phyloP scores from a whole-genome alignment of 1,140 invertebrate species.

The Sipha flava region DNA sequence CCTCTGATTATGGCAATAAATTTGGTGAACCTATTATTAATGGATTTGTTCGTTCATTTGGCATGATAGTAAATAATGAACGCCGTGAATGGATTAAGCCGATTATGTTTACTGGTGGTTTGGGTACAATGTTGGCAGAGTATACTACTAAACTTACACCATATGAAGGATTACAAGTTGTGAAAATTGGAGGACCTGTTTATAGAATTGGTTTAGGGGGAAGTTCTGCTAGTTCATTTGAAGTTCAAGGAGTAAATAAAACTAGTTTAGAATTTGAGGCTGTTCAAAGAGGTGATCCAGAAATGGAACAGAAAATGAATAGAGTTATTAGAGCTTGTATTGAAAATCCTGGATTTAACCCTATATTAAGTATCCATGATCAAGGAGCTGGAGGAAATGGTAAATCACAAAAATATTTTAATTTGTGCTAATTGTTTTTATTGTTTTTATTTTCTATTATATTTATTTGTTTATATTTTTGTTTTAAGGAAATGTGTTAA shows the following conservation, averaged over 20 bases:
- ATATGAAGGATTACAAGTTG: constrained; percentile 69
- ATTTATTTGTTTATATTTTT: neutral
- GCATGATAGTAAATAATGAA: constrained; percentile 51
- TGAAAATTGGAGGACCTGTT: constrained; percentile 93
- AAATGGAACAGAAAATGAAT: constrained; percentile 98
- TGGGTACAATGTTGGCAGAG: constrained; percentile 77
- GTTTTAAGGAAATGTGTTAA: constrained; percentile 79
- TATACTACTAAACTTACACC: constrained; percentile 67
- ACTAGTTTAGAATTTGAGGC: constrained; percentile 87
- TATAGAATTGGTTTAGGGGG: constrained; percentile 96
- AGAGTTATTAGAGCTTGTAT: constrained; percentile 84
- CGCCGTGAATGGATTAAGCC: constrained; percentile 93
- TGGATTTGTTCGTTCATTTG: constrained; percentile 89
- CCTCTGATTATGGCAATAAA: constrained; percentile 98
- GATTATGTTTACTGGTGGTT: constrained; percentile 96
- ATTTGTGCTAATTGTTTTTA: neutral
- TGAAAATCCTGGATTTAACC: constrained; percentile 72
- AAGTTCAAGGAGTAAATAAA: constrained; percentile 78
- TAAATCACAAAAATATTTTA: constrained; percentile 40
- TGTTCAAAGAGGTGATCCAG: constrained; percentile 93
- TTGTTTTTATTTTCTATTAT: neutral
- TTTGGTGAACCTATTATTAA: constrained; percentile 91
- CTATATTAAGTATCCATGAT: constrained; percentile 88
- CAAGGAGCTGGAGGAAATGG: constrained; percentile 97
- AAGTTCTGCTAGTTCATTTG: constrained; percentile 85